Evolutionary conservation across 2,113 vertebrate species (phyloP).

Genomic region (Hippocampus mohnikei): DNA sequence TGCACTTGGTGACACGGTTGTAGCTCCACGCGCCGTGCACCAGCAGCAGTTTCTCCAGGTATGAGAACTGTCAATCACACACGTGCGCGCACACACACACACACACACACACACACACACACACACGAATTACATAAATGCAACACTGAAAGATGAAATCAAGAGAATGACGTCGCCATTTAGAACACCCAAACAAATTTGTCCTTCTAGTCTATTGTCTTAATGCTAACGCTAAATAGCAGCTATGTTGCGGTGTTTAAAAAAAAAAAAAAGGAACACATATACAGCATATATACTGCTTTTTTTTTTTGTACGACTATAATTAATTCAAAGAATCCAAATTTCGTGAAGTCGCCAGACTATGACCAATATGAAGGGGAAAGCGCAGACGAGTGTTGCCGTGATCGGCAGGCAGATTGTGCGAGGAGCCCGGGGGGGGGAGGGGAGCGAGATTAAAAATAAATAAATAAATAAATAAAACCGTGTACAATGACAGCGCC

Average conservation of each 20-base stretch:
- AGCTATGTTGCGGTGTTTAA: no score
- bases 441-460: conserved; percentile 17
- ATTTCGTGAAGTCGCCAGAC: background rate
- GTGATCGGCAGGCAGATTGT: conserved; percentile 16
- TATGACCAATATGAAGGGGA: conserved; percentile 11
- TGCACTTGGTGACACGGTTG: conserved; percentile 97
- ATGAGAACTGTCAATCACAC: conserved; percentile 81
- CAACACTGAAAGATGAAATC: no score
- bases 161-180: no score
- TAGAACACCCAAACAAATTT: no score
- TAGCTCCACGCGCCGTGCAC: conserved; percentile 99
- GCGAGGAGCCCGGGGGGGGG: conserved; percentile 18
- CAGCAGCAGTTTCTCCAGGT: conserved; percentile 91
- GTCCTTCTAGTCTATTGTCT: no score
- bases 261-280: no score
- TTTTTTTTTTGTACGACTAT: no score
- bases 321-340: background rate
- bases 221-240: no score
- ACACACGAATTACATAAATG: no score
- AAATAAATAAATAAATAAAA: conserved; percentile 4
- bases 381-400: conserved; percentile 3
- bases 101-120: background rate
- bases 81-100: background rate
- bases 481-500: conserved; percentile 27
- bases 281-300: no score